Percentiles rank a stretch among this genome's conserved stretches.
These are phyloP conservation scores for Pardosa pseudoannulata DNA, from an alignment of 2,888 invertebrate genomes.

Conservation along the genomic window DNA sequence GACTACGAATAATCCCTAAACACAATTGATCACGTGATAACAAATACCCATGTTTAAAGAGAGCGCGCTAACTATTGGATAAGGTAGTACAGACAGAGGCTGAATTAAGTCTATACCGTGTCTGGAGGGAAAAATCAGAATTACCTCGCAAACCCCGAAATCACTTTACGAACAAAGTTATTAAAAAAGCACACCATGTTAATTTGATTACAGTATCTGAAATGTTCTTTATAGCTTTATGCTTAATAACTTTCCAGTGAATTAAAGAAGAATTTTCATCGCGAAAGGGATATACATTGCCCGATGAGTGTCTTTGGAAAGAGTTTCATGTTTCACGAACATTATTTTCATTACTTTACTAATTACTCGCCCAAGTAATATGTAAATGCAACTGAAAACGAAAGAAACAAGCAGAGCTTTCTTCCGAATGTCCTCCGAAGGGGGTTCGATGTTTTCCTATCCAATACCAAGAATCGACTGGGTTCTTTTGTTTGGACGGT, in stretches of 20 bases:
- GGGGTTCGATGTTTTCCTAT: neutral
- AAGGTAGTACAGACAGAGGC: too few species aligned
- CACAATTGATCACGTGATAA: too few species aligned
- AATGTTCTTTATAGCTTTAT: neutral
- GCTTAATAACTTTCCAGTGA: too few species aligned
- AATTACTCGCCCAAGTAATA: neutral
- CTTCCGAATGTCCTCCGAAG: neutral
- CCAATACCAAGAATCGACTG: neutral
- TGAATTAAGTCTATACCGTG: too few species aligned
- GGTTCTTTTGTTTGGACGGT: neutral
- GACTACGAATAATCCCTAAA: too few species aligned
- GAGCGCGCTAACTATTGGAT: too few species aligned
- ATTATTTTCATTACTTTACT: constrained; percentile 10
- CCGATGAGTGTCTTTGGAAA: neutral
- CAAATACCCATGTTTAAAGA: too few species aligned
- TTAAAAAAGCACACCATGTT: neutral
- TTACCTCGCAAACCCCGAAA: too few species aligned
- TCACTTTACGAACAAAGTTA: too few species aligned
- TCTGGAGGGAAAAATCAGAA: too few species aligned
- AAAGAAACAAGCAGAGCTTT: neutral
- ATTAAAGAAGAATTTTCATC: neutral
- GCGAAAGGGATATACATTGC: neutral
- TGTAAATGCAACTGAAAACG: neutral
- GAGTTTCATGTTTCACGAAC: neutral
- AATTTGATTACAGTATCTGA: neutral